These are phyloP conservation scores for Salvator merianae DNA, from an alignment of 2,113 vertebrate species.

Conservation along the genomic window DNA sequence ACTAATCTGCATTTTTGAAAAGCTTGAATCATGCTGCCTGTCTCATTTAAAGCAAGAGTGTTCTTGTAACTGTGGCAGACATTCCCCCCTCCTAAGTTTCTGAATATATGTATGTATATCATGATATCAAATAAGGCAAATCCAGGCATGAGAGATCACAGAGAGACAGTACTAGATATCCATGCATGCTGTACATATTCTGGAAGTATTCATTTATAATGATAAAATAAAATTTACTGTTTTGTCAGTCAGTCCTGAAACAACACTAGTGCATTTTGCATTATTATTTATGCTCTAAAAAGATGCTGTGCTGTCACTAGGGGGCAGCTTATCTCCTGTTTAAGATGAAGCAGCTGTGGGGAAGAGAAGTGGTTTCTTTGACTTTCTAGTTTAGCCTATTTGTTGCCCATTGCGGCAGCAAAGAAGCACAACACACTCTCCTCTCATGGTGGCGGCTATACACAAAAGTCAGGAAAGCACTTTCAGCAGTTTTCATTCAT, in stretches of 20 bases:
- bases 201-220: background rate
- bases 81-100: background rate
- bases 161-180: background rate
- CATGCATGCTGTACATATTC: too few relatives aligned
- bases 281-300: background rate
- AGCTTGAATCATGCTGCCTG: constrained; percentile 29
- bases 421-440: background rate
- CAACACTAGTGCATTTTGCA: background rate
- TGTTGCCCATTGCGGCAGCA: background rate
- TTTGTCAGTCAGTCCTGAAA: background rate
- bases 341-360: background rate
- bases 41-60: constrained; percentile 33
- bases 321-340: background rate
- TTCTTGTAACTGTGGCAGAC: background rate
- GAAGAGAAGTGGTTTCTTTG: background rate
- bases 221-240: background rate
- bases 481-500: background rate
- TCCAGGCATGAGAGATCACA: background rate
- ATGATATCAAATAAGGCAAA: background rate
- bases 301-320: background rate
- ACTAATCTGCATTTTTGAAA: constrained; percentile 44
- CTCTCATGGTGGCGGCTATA: background rate
- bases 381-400: background rate
- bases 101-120: background rate
- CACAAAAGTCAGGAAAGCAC: background rate